phyloP scores from a whole-genome alignment of 2,113 vertebrate genomes.

The Ciconia boyciana region DNA sequence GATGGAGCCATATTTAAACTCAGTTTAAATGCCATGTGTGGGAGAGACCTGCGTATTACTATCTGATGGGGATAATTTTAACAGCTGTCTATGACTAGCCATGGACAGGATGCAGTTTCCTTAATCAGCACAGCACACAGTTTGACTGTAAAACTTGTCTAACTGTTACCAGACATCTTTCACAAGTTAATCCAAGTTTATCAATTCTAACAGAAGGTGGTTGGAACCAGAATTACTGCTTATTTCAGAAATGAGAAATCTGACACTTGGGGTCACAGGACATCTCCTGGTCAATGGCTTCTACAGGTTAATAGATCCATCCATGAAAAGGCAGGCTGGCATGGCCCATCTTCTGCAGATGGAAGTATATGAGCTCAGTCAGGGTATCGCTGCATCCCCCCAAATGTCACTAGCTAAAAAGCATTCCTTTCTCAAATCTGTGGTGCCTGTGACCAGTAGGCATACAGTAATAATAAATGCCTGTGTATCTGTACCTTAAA shows the following conservation, averaged over 20 bases:
- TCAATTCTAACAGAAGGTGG: background rate
- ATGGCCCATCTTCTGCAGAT: background rate
- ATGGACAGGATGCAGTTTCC: background rate
- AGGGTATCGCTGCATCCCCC: background rate
- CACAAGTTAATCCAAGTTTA: background rate
- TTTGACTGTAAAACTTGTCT: background rate
- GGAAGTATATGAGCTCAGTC: too few species aligned
- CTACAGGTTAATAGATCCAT: background rate
- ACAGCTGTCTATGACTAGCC: background rate
- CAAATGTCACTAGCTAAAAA: background rate
- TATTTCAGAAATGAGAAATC: background rate
- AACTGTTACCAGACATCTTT: background rate
- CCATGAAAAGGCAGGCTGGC: background rate
- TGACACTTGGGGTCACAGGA: background rate
- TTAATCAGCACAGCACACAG: background rate
- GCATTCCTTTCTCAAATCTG: background rate
- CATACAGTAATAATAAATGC: background rate
- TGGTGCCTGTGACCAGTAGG: background rate
- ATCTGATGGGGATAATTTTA: background rate
- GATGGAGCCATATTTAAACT: background rate
- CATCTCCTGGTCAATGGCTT: background rate
- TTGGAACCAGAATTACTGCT: background rate
- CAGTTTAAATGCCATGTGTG: rapidly evolving
- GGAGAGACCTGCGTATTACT: background rate
- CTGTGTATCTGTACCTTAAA: background rate